These are phyloP conservation scores for Amblyraja radiata DNA, from an alignment of 2,797 vertebrate genomes.

Conservation along the genomic window DNA sequence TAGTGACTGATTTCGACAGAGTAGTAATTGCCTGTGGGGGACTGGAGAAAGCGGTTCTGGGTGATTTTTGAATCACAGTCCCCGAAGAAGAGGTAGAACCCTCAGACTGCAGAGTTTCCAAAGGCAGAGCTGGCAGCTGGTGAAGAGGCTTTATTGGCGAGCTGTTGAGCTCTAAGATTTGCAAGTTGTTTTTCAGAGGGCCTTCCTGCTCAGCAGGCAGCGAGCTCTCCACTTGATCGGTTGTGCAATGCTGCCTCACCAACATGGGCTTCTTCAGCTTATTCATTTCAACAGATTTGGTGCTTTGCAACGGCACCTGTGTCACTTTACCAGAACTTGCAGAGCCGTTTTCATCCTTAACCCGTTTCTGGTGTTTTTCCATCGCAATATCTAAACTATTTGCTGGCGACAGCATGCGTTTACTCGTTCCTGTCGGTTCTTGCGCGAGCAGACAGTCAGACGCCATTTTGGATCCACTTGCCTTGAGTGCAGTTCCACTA, in stretches of 20 bases:
- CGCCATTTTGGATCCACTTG: slow-evolving; percentile 66
- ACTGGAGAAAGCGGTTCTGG: slow-evolving; percentile 47
- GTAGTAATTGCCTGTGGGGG: slow-evolving; percentile 47
- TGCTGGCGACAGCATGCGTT: slow-evolving; percentile 94
- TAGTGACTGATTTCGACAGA: slow-evolving; percentile 59
- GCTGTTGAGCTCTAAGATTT: slow-evolving; percentile 45
- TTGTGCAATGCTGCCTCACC: slow-evolving; percentile 87
- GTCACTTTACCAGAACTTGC: slow-evolving; percentile 70
- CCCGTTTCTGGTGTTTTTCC: slow-evolving; percentile 96
- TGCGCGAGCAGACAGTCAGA: slow-evolving; percentile 78
- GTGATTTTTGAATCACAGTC: slow-evolving; percentile 49
- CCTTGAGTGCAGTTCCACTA: slow-evolving; percentile 51
- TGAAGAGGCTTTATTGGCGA: slow-evolving; percentile 48
- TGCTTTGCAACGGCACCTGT: slow-evolving; percentile 61
- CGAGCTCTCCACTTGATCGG: slow-evolving; percentile 76
- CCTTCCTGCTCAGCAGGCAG: slow-evolving; percentile 63
- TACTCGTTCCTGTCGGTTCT: slow-evolving; percentile 87
- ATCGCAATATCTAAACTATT: slow-evolving; percentile 98
- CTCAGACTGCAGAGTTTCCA: slow-evolving; percentile 60
- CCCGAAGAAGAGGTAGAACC: slow-evolving; percentile 45
- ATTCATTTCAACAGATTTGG: slow-evolving; percentile 66
- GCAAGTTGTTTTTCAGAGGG: slow-evolving; percentile 57
- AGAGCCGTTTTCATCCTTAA: slow-evolving; percentile 91
- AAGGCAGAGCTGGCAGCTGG: slow-evolving; percentile 51
- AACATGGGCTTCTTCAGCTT: slow-evolving; percentile 83